Evolutionary conservation across 1,140 invertebrate genomes (phyloP).

Genomic region (Hylaeus anthracinus): DNA sequence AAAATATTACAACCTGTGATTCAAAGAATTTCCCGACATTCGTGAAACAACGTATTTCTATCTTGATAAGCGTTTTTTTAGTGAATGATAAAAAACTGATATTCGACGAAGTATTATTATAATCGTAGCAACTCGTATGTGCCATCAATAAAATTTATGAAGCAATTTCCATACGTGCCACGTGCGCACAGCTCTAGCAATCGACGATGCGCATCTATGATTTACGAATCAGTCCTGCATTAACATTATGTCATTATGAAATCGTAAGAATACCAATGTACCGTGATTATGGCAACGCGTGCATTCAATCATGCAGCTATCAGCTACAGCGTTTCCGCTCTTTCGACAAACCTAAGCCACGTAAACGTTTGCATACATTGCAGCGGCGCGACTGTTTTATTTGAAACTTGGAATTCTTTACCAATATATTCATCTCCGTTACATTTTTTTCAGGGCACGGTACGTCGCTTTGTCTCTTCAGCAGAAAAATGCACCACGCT

Average conservation of each 20-base stretch:
- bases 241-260: constrained; percentile 37
- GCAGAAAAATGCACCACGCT: background rate
- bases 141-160: background rate
- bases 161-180: background rate
- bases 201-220: background rate
- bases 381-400: too few relatives aligned
- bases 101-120: background rate
- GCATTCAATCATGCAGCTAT: background rate
- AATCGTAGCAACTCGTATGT: background rate
- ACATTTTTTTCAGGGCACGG: background rate
- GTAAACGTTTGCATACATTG: background rate
- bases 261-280: constrained; percentile 7
- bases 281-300: constrained; percentile 2
- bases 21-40: background rate
- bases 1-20: background rate
- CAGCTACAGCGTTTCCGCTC: constrained; percentile 16
- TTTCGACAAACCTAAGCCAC: background rate
- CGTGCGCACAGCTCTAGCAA: background rate
- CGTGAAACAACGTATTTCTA: background rate
- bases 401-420: too few relatives aligned
- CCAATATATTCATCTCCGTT: too few relatives aligned
- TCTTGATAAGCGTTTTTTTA: background rate
- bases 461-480: background rate
- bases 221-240: background rate
- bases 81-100: background rate